Percentiles rank a stretch among this genome's conserved stretches.
These are phyloP conservation scores for Creontiades dilutus DNA, from an alignment of 2,888 invertebrate genomes.

Conservation along the genomic window DNA sequence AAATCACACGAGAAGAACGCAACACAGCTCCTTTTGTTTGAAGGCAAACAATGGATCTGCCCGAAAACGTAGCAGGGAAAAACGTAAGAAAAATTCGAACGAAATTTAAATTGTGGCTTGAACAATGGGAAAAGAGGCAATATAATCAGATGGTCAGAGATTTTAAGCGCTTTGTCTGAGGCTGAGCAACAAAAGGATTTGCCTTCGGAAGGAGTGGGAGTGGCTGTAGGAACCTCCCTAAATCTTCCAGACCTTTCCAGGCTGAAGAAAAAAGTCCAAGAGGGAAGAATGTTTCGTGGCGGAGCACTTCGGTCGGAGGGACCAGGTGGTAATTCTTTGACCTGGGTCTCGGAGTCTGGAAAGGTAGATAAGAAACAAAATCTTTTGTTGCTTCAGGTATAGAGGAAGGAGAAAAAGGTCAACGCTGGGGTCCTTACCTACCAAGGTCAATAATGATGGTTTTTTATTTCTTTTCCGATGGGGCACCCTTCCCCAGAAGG, in stretches of 20 bases:
- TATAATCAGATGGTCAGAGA: conserved; percentile 43
- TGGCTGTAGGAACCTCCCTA: conserved; percentile 40
- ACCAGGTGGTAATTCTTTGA: conserved; percentile 60
- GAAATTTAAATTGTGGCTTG: conserved; percentile 9
- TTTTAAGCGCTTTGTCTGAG: conserved; percentile 29
- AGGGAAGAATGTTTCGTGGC: conserved; percentile 49
- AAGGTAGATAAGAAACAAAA: conserved; percentile 60
- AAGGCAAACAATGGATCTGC: conserved; percentile 16
- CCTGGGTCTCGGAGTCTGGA: conserved; percentile 40
- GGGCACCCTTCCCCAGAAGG: conserved; percentile 13
- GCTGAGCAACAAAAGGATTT: conserved; percentile 47
- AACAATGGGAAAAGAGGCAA: conserved; percentile 44
- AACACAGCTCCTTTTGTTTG: neutral
- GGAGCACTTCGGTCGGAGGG: neutral
- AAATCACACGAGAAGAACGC: conserved; percentile 12
- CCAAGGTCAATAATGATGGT: conserved; percentile 59
- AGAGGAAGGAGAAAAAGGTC: conserved; percentile 55
- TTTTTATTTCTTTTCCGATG: conserved; percentile 55
- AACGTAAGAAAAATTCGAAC: conserved; percentile 41
- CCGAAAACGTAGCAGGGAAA: neutral
- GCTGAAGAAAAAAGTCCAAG: conserved; percentile 47
- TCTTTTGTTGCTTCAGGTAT: conserved; percentile 55
- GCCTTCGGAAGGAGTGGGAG: conserved; percentile 43
- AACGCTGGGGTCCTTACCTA: conserved; percentile 9
- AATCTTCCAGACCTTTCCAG: neutral